Conservation (phyloP, 2,888 invertebrate species). For the Patella ulyssiponensis region DNA sequence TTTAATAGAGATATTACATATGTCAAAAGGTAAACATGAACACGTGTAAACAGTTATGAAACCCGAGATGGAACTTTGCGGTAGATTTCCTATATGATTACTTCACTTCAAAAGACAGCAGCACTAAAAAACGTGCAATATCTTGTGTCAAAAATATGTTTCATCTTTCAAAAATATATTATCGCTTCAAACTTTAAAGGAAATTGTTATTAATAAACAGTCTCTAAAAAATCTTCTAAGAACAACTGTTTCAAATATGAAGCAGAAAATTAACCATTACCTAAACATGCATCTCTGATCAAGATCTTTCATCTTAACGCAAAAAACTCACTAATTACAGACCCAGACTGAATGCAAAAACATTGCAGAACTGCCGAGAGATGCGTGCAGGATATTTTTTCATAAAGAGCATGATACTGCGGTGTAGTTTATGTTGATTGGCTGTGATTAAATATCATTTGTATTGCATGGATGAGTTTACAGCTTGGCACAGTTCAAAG, state of each 20-base stretch:
- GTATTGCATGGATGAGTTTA: conserved; percentile 28
- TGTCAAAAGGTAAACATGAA: too few relatives aligned
- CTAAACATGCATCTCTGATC: conserved; percentile 10
- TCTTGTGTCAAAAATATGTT: too few relatives aligned
- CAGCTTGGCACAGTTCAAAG: conserved; percentile 29
- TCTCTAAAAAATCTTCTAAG: not conserved
- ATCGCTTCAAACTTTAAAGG: not conserved
- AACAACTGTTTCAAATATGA: conserved; percentile 8
- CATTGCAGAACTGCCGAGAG: not conserved
- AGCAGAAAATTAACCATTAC: conserved; percentile 7
- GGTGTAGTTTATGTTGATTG: conserved; percentile 12
- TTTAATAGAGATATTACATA: too few relatives aligned
- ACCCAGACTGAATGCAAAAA: conserved; percentile 5
- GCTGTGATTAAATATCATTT: conserved; percentile 24
- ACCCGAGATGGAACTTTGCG: too few relatives aligned
- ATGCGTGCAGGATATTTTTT: not conserved
- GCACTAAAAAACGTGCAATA: too few relatives aligned
- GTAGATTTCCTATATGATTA: too few relatives aligned
- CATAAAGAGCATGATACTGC: not conserved
- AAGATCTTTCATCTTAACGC: not conserved
- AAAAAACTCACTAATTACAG: not conserved
- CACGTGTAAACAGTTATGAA: too few relatives aligned
- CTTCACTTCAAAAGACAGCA: too few relatives aligned
- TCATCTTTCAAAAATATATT: too few relatives aligned
- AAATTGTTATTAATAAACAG: conserved; percentile 8